Evolutionary conservation across 2,888 invertebrate genomes (phyloP), one percentile per base, ranked within the genome.

Genomic region (Tenthredo distinguenda): DNA sequence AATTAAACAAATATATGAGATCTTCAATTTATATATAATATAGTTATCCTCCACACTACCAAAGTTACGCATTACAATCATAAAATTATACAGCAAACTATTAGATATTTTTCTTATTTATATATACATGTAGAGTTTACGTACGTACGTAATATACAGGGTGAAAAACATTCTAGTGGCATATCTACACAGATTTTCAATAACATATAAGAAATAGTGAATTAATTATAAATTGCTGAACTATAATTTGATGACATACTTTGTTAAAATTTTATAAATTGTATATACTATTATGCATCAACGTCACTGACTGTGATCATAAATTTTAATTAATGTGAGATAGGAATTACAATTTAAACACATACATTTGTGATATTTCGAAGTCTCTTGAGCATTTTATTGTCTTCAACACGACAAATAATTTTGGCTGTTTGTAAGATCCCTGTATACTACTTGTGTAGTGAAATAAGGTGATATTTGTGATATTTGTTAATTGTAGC

Each of bases 11-110:
- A 43, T 43, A 43, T 21, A 74, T 43, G 7, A 43, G n/a, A 40
- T 21, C 1, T 74, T 26, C 7, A 43, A n/a, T n/a, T 74, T 43
- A 43, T 43, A 26, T 40, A 74, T 68, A 31, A 55, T 55, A 43
- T 81, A 37, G 62, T 40, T 21, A 62, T 40, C 90, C 90, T 91
- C 91, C 91, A 91, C 91, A 87, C 91, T 91, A 89, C 89, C 89
- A 88, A 88, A 87, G 90, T 91, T 88, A 90, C 81, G 87, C 88
- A 88, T 89, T 90, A 90, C 90, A 88, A 90, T 89, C 87, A 89
- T 88, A 90, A 87, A 87, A 89, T 91, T 92, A 91, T 91, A 90
- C 90, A 88, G 90, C 90, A 88, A 65, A 43, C 6, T 6, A 15
- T 18, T 50, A 55, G 6, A 43, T 26, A 50, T 9, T 77, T 50